Evolutionary conservation across 2,113 vertebrate species (phyloP).

Genomic region (Nanger granti): DNA sequence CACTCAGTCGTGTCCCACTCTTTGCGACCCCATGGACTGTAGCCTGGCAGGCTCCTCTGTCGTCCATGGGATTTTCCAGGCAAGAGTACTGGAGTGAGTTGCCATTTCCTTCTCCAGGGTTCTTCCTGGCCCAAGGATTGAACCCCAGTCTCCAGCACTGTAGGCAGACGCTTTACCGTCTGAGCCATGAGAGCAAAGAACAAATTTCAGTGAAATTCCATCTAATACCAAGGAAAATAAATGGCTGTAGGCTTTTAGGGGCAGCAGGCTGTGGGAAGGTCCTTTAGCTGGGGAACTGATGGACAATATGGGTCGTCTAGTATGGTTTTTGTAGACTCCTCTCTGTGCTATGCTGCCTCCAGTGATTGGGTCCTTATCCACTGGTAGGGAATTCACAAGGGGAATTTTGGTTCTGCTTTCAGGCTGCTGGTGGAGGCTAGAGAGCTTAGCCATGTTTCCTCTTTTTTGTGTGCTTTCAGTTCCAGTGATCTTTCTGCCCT

Average conservation of each 20-base stretch:
- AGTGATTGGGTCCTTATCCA: background rate
- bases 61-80: background rate
- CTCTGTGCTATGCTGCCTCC: background rate
- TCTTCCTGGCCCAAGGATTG: background rate
- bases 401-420: background rate
- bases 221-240: background rate
- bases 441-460: background rate
- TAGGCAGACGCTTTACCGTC: fast-evolving
- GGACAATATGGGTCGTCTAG: too few species aligned
- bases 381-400: background rate
- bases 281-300: too few species aligned
- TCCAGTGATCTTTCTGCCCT: background rate
- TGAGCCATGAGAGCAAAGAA: background rate
- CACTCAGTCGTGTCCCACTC: fast-evolving
- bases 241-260: background rate
- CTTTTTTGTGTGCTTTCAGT: background rate
- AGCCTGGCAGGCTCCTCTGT: background rate
- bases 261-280: background rate
- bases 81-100: background rate
- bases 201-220: background rate
- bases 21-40: background rate
- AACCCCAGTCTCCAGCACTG: fast-evolving
- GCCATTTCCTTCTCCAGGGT: background rate
- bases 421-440: too few species aligned
- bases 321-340: background rate